A percentile compares a stretch with the other conserved stretches of the same genome.
phyloP scores from a whole-genome alignment of 2,888 invertebrate species.

The Lagria hirta region DNA sequence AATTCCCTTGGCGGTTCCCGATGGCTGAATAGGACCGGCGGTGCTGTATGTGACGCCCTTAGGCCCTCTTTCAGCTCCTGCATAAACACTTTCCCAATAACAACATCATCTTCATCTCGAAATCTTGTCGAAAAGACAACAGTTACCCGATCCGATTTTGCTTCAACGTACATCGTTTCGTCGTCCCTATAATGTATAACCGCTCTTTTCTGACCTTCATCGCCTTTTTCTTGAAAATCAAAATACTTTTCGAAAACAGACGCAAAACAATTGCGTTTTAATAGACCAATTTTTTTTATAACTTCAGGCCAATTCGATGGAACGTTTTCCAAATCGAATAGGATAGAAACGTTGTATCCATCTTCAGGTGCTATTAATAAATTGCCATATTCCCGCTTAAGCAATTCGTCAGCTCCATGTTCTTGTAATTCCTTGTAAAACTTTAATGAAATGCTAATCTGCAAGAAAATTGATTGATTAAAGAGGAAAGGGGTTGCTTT shows the following conservation, averaged over 20 bases:
- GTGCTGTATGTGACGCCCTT: constrained; percentile 92
- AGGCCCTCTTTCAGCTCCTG: constrained; percentile 98
- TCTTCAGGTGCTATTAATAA: constrained; percentile 83
- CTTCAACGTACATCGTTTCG: constrained; percentile 99
- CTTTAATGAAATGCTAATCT: constrained; percentile 98
- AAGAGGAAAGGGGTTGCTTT: background rate
- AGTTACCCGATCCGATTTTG: constrained; percentile 96
- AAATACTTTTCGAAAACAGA: constrained; percentile 99
- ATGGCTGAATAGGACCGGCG: constrained; percentile 85
- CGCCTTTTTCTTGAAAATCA: constrained; percentile 92
- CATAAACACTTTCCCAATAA: constrained; percentile 99
- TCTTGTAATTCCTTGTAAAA: constrained; percentile 98
- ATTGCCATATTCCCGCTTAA: constrained; percentile 89
- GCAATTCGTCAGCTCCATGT: constrained; percentile 95
- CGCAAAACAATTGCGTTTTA: constrained; percentile 98
- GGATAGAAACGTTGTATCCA: constrained; percentile 92
- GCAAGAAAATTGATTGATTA: constrained; percentile 26
- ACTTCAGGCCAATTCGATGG: constrained; percentile 86
- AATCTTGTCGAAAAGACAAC: constrained; percentile 99
- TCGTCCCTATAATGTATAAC: constrained; percentile 98
- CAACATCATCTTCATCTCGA: constrained; percentile 96
- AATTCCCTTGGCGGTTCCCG: constrained; percentile 96
- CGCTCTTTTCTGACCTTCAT: constrained; percentile 88
- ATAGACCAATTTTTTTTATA: constrained; percentile 88
- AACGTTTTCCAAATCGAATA: constrained; percentile 90